Evolutionary conservation across 2,113 vertebrate species (phyloP), one percentile per base, ranked within the genome.

Genomic region (Piaya cayana): DNA sequence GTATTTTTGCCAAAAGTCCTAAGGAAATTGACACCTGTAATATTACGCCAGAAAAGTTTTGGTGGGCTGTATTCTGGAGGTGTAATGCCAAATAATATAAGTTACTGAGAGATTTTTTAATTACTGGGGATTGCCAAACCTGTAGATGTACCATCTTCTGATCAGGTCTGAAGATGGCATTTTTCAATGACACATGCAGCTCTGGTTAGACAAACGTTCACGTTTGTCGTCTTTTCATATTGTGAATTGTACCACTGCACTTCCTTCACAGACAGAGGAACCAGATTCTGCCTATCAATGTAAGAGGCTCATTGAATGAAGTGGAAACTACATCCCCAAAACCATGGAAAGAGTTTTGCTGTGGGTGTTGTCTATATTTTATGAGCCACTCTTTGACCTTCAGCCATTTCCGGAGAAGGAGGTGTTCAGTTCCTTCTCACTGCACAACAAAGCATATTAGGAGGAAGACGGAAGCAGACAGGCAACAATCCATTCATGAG

Each of bases 1-100:
- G 2, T 75, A 50, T 69, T 82, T 69, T 82, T 96, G 88, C 83
- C 86, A 86, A 42, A 74, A 92, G 60, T 86, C 93, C 91, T 90
- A 34, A 60, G 87, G 75, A 94, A 67, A 65, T 52, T 39, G 60
- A 55, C 9, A 1, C 77, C 80, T 75, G 58, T 80, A 91, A 77
- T 76, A 52, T 77, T 88, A 75, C 62, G 68, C 64, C 30, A 72
- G 55, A 29, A 83, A 68, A 81, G 88, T 87, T 92, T 80, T 71
- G 49, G n/a, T 91, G 80, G 79, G 34, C 60, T 87, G 52, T 64
- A 42, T 68, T 72, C 32, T 85, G 74, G 60, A 59, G 79, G 60
- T 29, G 29, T 56, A 52, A 70, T 86, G 67, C 86, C 59, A 93
- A 87, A 50, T 62, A 69, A 69, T 49, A 37, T 52, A 77, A 90